phyloP scores from a whole-genome alignment of 2,113 vertebrate species.

The Henicopernis longicauda region DNA sequence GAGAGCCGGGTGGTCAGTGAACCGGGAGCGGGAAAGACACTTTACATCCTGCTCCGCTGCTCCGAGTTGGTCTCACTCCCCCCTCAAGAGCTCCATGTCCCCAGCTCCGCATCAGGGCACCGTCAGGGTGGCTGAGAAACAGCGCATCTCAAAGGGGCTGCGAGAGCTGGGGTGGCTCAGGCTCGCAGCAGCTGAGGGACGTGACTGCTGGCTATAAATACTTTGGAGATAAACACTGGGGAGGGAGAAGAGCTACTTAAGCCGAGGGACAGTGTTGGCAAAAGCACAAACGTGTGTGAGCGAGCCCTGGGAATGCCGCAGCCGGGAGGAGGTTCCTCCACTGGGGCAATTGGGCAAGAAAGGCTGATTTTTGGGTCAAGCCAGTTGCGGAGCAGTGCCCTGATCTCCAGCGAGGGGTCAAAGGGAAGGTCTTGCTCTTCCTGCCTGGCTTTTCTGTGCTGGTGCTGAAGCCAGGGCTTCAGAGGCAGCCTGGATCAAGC shows the following conservation, averaged over 20 bases:
- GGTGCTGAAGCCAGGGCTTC: background rate
- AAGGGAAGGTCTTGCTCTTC: background rate
- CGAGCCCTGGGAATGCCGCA: accelerated
- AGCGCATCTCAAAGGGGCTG: background rate
- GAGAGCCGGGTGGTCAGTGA: background rate
- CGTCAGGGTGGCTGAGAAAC: accelerated
- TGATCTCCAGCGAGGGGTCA: no score
- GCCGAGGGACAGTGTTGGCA: accelerated
- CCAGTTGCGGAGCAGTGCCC: accelerated
- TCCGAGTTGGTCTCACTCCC: accelerated
- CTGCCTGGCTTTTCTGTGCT: background rate
- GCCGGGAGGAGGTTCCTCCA: accelerated
- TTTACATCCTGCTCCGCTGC: no score
- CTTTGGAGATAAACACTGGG: background rate
- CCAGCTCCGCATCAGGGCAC: background rate
- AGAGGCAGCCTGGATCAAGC: background rate
- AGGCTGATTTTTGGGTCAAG: background rate
- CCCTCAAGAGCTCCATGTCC: accelerated
- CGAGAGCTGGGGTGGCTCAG: background rate
- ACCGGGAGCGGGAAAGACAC: background rate
- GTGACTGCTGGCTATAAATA: background rate
- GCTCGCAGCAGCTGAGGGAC: background rate
- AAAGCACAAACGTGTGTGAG: background rate
- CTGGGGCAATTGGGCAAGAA: background rate
- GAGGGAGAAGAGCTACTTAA: background rate